phyloP scores from a whole-genome alignment of 2,113 vertebrate genomes.

The Amphilophus citrinellus region DNA sequence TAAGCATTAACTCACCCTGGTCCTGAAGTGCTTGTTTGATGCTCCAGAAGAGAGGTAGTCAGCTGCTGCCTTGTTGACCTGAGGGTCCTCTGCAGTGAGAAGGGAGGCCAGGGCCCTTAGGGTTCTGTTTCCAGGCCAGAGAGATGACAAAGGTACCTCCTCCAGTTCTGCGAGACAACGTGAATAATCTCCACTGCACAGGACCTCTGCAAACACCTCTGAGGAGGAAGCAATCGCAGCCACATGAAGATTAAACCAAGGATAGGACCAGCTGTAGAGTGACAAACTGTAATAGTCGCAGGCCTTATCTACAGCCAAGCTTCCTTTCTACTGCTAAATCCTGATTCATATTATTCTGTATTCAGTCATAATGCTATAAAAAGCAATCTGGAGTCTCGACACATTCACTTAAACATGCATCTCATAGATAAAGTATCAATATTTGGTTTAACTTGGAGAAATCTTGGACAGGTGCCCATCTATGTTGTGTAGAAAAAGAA shows the following conservation, averaged over 20 bases:
- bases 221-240: slow-evolving; percentile 3
- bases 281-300: neutral
- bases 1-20: slow-evolving; percentile 83
- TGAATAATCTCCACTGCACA: slow-evolving; percentile 81
- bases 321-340: neutral
- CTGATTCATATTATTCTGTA: too few species aligned
- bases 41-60: slow-evolving; percentile 85
- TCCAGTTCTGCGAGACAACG: slow-evolving; percentile 80
- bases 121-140: slow-evolving; percentile 84
- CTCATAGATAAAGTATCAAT: neutral
- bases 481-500: neutral
- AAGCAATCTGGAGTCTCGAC: too few species aligned
- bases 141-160: slow-evolving; percentile 79
- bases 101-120: slow-evolving; percentile 88
- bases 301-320: neutral
- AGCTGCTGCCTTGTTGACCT: slow-evolving; percentile 83
- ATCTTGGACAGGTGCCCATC: neutral
- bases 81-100: slow-evolving; percentile 83
- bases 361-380: too few species aligned
- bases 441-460: neutral
- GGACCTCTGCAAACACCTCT: slow-evolving; percentile 85
- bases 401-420: neutral
- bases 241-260: neutral
- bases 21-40: slow-evolving; percentile 86
- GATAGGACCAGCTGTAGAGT: neutral